Conservation (phyloP, 2,113 vertebrate species). For the Elaphurus davidianus region DNA sequence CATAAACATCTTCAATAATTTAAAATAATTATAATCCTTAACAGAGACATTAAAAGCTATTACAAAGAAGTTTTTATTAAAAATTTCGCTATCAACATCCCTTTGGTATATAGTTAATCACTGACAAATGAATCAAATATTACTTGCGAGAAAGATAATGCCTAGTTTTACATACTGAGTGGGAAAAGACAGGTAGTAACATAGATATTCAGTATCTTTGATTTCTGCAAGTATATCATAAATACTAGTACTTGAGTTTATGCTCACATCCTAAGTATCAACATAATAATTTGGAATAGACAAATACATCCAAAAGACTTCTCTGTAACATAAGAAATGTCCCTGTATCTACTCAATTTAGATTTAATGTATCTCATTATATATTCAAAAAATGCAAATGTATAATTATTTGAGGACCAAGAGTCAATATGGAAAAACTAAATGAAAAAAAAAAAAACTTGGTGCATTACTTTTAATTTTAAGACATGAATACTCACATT, state of each 20-base stretch:
- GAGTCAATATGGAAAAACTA: neutral
- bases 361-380: neutral
- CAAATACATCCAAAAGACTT: neutral
- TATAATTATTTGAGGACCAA: neutral
- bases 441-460: neutral
- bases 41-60: slow-evolving; percentile 24
- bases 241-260: neutral
- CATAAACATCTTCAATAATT: slow-evolving; percentile 27
- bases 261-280: neutral
- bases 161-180: neutral
- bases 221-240: neutral
- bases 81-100: neutral
- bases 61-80: neutral
- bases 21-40: slow-evolving; percentile 36
- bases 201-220: neutral
- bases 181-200: neutral
- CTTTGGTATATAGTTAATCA: neutral
- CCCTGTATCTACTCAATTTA: neutral
- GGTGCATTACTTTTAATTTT: neutral
- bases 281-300: slow-evolving; percentile 26
- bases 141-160: slow-evolving; percentile 9
- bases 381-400: neutral
- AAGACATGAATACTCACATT: neutral
- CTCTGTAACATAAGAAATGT: neutral
- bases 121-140: neutral